phyloP scores from a whole-genome alignment of 2,888 invertebrate species.

The Dicyrtoma fusca region DNA sequence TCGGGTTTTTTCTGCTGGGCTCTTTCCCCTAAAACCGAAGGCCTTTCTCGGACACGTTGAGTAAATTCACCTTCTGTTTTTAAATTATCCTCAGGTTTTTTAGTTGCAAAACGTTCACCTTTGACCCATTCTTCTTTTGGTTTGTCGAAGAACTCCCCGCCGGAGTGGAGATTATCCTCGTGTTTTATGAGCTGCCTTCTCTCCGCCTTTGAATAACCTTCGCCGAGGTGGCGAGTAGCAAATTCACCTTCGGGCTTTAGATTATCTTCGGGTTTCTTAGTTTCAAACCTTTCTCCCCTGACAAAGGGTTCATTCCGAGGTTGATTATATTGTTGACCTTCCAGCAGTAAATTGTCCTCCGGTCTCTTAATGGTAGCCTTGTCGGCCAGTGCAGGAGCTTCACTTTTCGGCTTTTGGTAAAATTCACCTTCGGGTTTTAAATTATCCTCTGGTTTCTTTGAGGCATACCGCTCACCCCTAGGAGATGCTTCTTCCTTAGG shows the following conservation, averaged over 20 bases:
- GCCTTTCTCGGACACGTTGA: constrained; percentile 56
- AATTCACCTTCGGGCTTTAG: constrained; percentile 57
- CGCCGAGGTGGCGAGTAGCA: constrained; percentile 61
- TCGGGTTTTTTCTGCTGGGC: constrained; percentile 61
- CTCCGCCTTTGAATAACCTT: constrained; percentile 58
- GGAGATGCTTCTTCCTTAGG: constrained; percentile 60
- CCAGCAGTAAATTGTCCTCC: constrained; percentile 61
- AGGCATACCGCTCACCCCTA: constrained; percentile 61
- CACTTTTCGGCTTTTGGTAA: constrained; percentile 59
- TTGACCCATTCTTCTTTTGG: constrained; percentile 14
- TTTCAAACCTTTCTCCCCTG: constrained; percentile 56
- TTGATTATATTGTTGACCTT: constrained; percentile 65
- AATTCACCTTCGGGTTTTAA: constrained; percentile 64
- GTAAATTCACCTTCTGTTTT: constrained; percentile 60
- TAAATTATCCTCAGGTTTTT: constrained; percentile 68
- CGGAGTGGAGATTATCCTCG: constrained; percentile 66
- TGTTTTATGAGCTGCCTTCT: constrained; percentile 58
- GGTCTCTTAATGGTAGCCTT: constrained; percentile 57
- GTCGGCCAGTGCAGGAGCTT: constrained; percentile 60
- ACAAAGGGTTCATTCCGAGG: constrained; percentile 40
- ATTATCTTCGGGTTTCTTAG: constrained; percentile 61
- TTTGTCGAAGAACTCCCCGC: constrained; percentile 65
- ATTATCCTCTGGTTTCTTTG: constrained; percentile 63
- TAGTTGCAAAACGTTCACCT: constrained; percentile 56
- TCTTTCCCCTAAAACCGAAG: constrained; percentile 41